phyloP scores from a whole-genome alignment of 2,888 invertebrate species.

The Macropis europaea region DNA sequence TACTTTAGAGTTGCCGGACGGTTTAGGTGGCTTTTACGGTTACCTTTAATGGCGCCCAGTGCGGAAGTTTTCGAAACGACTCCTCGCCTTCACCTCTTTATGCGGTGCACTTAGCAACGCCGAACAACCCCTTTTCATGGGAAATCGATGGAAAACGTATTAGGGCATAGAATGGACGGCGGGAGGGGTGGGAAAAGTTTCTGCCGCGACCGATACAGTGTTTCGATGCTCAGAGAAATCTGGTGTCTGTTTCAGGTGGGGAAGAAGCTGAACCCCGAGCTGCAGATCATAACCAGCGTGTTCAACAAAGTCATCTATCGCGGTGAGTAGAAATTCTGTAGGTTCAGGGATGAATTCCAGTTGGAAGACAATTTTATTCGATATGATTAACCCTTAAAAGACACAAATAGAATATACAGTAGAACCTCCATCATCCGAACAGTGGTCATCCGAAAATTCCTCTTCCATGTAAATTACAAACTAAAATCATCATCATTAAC shows the following conservation, averaged over 20 bases:
- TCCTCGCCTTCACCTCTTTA: conserved; percentile 69
- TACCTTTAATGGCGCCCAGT: conserved; percentile 69
- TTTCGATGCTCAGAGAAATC: conserved; percentile 22
- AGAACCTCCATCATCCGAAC: too few relatives aligned
- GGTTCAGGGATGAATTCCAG: too few relatives aligned
- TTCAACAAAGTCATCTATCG: conserved; percentile 92
- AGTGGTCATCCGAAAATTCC: too few relatives aligned
- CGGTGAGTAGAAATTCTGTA: conserved; percentile 83
- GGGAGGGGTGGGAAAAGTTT: neutral
- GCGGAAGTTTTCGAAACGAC: conserved; percentile 71
- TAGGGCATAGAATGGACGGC: conserved; percentile 54
- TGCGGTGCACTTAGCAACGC: conserved; percentile 69
- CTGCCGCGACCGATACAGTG: neutral
- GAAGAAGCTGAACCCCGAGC: conserved; percentile 91
- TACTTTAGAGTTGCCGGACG: conserved; percentile 51
- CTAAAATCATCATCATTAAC: too few relatives aligned
- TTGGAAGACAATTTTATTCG: too few relatives aligned
- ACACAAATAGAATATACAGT: too few relatives aligned
- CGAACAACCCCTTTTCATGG: conserved; percentile 70
- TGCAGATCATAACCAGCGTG: conserved; percentile 92
- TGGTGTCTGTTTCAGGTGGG: conserved; percentile 86
- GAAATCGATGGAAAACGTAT: conserved; percentile 74
- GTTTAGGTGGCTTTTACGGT: conserved; percentile 68
- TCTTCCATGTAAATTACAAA: too few relatives aligned
- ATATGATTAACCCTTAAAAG: too few relatives aligned